Evolutionary conservation across 2,888 invertebrate species (phyloP).

Genomic region (Pterostichus madidus): DNA sequence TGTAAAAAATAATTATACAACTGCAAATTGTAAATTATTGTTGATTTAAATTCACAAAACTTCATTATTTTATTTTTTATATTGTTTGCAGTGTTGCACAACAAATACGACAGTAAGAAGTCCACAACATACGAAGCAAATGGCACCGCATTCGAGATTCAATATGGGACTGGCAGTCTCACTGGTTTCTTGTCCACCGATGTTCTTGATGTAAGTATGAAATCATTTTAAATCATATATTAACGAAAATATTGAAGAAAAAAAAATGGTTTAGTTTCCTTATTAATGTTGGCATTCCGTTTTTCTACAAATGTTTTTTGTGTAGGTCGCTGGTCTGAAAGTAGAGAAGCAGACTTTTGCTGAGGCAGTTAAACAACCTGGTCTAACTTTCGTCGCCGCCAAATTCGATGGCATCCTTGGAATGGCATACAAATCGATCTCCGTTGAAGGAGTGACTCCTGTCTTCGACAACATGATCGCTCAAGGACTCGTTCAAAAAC

Average conservation of each 20-base stretch:
- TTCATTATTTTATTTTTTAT: slow-evolving; percentile 69
- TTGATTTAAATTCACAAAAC: no score
- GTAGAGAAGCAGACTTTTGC: slow-evolving; percentile 94
- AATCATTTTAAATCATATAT: neutral
- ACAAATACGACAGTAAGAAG: slow-evolving; percentile 94
- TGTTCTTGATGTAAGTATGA: slow-evolving; percentile 85
- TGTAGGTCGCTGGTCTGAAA: slow-evolving; percentile 86
- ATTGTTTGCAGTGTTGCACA: slow-evolving; percentile 88
- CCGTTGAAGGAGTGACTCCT: slow-evolving; percentile 94
- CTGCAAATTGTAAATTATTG: no score
- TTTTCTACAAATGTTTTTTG: slow-evolving; percentile 61
- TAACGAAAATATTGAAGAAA: neutral
- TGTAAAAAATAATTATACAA: no score
- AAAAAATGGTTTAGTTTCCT: no score
- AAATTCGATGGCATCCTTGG: slow-evolving; percentile 99
- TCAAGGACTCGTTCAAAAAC: slow-evolving; percentile 85
- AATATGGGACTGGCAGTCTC: slow-evolving; percentile 97
- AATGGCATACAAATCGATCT: slow-evolving; percentile 92
- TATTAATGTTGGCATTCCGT: no score
- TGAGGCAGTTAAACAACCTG: slow-evolving; percentile 97
- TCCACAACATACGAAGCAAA: slow-evolving; percentile 91
- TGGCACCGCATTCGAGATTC: slow-evolving; percentile 95
- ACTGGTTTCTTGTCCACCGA: slow-evolving; percentile 97
- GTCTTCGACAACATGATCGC: slow-evolving; percentile 95
- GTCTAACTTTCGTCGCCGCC: slow-evolving; percentile 96